These are phyloP conservation scores for Polyboroides typus DNA, from an alignment of 2,797 vertebrate genomes.

Conservation along the genomic window DNA sequence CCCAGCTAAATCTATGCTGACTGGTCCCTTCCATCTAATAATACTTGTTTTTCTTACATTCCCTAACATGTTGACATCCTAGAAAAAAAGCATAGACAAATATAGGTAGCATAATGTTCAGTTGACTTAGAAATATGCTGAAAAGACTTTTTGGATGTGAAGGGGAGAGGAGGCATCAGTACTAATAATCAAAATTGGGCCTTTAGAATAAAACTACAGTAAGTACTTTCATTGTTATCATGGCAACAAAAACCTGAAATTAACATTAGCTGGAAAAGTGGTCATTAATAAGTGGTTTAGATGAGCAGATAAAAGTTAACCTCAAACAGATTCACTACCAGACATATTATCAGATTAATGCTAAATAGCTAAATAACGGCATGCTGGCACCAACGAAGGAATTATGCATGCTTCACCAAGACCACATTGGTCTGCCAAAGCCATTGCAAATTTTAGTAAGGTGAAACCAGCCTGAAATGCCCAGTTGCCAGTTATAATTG, in stretches of 20 bases:
- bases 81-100: background rate
- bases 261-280: background rate
- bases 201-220: background rate
- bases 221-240: background rate
- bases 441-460: background rate
- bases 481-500: background rate
- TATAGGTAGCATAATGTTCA: background rate
- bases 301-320: background rate
- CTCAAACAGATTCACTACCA: background rate
- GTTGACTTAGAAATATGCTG: background rate
- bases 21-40: background rate
- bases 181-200: background rate
- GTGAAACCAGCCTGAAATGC: background rate
- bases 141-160: background rate
- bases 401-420: background rate
- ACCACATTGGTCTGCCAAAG: background rate
- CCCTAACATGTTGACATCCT: background rate
- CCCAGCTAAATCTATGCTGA: background rate
- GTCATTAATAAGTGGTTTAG: background rate
- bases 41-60: background rate
- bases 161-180: background rate
- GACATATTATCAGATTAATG: background rate
- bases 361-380: background rate
- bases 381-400: background rate
- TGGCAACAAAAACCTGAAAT: background rate